These are phyloP conservation scores for human DNA, from an alignment of 2,113 vertebrate species.

Conservation along the genomic window GRCh38 chr11:123039001-123039500, in stretches of 20 bases:
- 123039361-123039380: no score
- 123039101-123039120: neutral
- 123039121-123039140: neutral
- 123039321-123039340: neutral
- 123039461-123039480: no score
- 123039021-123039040: neutral
- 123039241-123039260: neutral
- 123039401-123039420: no score
- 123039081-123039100: neutral
- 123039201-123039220: neutral
- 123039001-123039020: neutral
- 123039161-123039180: neutral
- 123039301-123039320: neutral
- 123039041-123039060: neutral
- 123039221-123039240: neutral
- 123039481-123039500: no score
- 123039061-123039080: neutral
- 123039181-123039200: neutral
- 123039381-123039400: no score
- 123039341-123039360: no score
- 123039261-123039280: neutral
- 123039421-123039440: no score
- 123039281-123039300: neutral
- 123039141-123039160: neutral
- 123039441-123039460: no score